phyloP scores from a whole-genome alignment of 1,140 invertebrate species.

The Halotydeus destructor region DNA sequence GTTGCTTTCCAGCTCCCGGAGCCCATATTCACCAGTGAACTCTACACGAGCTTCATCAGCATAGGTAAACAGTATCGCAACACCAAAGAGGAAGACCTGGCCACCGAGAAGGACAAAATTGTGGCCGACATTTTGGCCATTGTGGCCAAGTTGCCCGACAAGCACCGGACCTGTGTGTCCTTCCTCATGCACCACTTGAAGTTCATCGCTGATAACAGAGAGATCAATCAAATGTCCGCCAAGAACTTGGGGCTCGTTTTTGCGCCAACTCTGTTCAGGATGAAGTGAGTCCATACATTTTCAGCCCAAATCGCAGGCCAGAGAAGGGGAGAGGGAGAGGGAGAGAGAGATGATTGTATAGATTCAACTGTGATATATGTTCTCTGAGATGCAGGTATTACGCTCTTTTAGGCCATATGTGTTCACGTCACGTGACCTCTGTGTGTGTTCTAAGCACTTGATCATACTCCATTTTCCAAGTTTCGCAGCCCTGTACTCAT shows the following conservation, averaged over 20 bases:
- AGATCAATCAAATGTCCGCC: slow-evolving; percentile 10
- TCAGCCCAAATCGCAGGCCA: neutral
- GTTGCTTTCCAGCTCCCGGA: slow-evolving; percentile 9
- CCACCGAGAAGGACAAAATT: neutral
- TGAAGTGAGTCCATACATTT: slow-evolving; percentile 7
- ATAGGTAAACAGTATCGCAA: slow-evolving; percentile 6
- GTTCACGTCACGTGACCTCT: neutral
- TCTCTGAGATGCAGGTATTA: neutral
- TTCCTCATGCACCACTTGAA: slow-evolving; percentile 10
- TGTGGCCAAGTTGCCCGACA: slow-evolving; percentile 4
- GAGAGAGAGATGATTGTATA: neutral
- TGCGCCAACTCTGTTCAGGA: slow-evolving; percentile 13
- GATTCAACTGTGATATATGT: neutral
- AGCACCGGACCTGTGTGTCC: slow-evolving; percentile 4
- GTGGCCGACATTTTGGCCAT: neutral
- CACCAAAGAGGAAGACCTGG: neutral
- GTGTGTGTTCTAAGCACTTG: neutral
- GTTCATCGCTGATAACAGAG: slow-evolving; percentile 4
- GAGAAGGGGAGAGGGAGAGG: neutral
- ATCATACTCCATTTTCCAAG: too few species aligned
- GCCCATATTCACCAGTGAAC: slow-evolving; percentile 9
- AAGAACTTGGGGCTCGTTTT: slow-evolving; percentile 13
- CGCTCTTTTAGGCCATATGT: neutral
- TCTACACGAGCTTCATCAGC: slow-evolving; percentile 9
- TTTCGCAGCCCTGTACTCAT: too few species aligned